phyloP scores from a whole-genome alignment of 1,140 invertebrate species.

The Linepithema humile region DNA sequence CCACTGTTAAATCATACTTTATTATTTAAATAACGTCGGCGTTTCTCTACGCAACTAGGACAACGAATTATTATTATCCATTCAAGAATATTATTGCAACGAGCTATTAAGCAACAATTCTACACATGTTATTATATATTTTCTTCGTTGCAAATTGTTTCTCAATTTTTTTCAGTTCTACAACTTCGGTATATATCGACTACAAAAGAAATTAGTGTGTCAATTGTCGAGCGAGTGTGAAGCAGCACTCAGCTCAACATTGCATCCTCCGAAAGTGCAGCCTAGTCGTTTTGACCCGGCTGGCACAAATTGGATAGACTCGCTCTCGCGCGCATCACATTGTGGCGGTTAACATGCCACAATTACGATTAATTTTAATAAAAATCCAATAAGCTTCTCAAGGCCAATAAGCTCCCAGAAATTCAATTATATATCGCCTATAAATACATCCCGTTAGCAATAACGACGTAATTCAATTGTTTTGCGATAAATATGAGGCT shows the following conservation, averaged over 20 bases:
- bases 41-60: slow-evolving; percentile 8
- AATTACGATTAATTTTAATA: slow-evolving; percentile 32
- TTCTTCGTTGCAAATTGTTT: not conserved
- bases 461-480: not conserved
- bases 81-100: not conserved
- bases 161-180: not conserved
- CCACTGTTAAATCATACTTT: not conserved
- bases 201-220: slow-evolving; percentile 58
- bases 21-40: not conserved
- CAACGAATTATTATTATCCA: not conserved
- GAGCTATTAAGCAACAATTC: slow-evolving; percentile 1
- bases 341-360: slow-evolving; percentile 54
- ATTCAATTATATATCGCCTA: not conserved
- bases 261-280: slow-evolving; percentile 38
- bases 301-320: slow-evolving; percentile 64
- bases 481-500: not conserved
- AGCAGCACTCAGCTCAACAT: slow-evolving; percentile 49
- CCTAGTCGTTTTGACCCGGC: slow-evolving; percentile 64
- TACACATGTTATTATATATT: not conserved
- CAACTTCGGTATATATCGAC: not conserved
- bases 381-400: slow-evolving; percentile 26
- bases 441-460: not conserved
- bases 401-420: slow-evolving; percentile 11
- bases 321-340: slow-evolving; percentile 39
- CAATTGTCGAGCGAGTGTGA: slow-evolving; percentile 55